Conservation (phyloP, 2,888 invertebrate species). For the Belgica antarctica region DNA sequence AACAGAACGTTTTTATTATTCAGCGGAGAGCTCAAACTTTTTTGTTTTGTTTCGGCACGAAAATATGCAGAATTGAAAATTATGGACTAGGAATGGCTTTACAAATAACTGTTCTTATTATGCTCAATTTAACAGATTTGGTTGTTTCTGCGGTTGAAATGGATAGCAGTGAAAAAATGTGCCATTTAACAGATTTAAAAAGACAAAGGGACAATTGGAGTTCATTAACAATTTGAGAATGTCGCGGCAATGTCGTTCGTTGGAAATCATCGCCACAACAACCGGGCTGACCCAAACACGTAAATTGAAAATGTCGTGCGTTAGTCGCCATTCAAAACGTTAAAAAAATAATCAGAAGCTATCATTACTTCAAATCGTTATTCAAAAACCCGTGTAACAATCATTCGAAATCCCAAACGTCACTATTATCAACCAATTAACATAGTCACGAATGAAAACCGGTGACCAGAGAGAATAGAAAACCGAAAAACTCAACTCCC, state of each 20-base stretch:
- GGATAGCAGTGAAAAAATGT: neutral
- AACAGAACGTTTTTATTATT: conserved; percentile 39
- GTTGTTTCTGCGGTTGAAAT: neutral
- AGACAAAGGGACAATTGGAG: neutral
- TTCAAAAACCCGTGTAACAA: conserved; percentile 32
- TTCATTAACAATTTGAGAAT: neutral
- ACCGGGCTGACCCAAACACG: conserved; percentile 20
- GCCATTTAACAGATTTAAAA: conserved; percentile 6
- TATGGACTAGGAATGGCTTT: conserved; percentile 37
- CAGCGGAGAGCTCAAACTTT: neutral
- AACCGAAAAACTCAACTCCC: neutral
- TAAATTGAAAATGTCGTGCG: conserved; percentile 20
- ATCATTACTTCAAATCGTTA: conserved; percentile 31
- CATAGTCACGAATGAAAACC: conserved; percentile 33
- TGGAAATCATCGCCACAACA: conserved; percentile 37
- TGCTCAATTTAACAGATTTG: conserved; percentile 41
- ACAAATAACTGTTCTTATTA: conserved; percentile 42
- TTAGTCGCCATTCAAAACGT: conserved; percentile 23
- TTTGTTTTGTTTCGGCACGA: neutral
- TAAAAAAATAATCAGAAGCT: conserved; percentile 20
- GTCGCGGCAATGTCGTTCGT: neutral
- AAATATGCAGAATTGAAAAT: conserved; percentile 28
- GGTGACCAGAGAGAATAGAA: neutral
- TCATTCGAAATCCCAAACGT: neutral
- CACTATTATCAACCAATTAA: conserved; percentile 42